These are phyloP conservation scores for Turdus rufiventris DNA, from an alignment of 2,113 vertebrate species.

Conservation along the genomic window DNA sequence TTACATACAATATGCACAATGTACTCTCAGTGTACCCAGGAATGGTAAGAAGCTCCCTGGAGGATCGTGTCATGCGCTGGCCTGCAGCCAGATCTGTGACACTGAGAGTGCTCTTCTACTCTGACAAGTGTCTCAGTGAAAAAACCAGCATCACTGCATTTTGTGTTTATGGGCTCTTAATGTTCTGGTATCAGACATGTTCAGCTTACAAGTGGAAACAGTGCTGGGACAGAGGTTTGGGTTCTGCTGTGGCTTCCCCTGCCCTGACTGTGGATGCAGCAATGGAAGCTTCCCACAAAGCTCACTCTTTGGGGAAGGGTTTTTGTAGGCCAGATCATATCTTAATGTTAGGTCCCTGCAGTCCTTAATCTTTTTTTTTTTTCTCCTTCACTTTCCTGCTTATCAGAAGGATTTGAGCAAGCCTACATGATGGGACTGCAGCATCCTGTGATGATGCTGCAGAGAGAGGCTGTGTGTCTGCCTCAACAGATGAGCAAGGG, in stretches of 20 bases:
- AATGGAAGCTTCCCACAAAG: neutral
- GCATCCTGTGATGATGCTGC: neutral
- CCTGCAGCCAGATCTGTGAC: slow-evolving; percentile 21
- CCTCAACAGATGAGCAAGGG: neutral
- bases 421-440: neutral
- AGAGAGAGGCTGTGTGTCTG: neutral
- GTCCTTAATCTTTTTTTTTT: neutral
- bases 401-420: neutral
- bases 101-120: neutral
- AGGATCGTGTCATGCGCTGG: neutral
- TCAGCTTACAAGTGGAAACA: neutral
- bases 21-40: neutral
- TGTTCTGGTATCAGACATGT: neutral
- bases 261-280: neutral
- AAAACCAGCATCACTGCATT: neutral
- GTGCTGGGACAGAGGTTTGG: neutral
- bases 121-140: neutral
- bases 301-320: fast-evolving
- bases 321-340: neutral
- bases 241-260: neutral
- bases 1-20: neutral
- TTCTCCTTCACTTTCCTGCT: neutral
- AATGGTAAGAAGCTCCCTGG: neutral
- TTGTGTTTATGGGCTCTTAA: neutral
- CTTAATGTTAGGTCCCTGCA: neutral